Evolutionary conservation across 2,888 invertebrate genomes (phyloP), one percentile per base, ranked within the genome.

Genomic region (Notodromas monacha): DNA sequence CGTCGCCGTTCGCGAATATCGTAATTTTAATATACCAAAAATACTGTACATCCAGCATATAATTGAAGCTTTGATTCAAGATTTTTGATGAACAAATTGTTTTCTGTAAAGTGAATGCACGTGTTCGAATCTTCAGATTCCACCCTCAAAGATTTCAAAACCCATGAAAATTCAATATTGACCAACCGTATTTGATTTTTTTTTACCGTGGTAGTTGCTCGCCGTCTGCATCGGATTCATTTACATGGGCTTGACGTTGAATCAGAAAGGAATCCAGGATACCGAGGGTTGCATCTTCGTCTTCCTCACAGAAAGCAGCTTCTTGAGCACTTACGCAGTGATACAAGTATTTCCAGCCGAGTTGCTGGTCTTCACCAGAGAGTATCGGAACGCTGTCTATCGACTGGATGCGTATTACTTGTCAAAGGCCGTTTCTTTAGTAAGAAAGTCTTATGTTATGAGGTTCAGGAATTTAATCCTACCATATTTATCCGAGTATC

Each of bases 281-380:
- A 64, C 77, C 2, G 74, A 79, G 45, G 84, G 81, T 3, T 68
- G 68, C 0, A 51, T 81, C 4, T 81, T 79, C 48, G 65, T 77
- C 38, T 61, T 79, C 48, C 70, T 77, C 27, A 65, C 73, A 1
- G 79, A 84, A 54, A 73, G 77, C 43, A 73, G 77, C 1, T 84
- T 81, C 50, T 64, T 66, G 32, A 76, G 77, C 1, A 72, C 84
- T 68, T 84, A 84, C 47, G 68, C 74, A 0, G 70, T 76, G 2
- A 54, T 86, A 26, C 64, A 72, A 38, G 60, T 72, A 41, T 73
- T 79, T 43, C 77, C 77, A 0, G 62, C 64, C 39, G 61, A 63
- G 43, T 61, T 73, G 36, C 76, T 79, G 0, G 50, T 79, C 28
- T 65, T 81, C 41, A 51, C 68, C 26, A 54, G 81, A 34, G 81